A percentile compares a stretch with the other conserved stretches of the same genome.
These are phyloP conservation scores for Cochlearius cochlearius DNA, from an alignment of 2,113 vertebrate species.

Conservation along the genomic window DNA sequence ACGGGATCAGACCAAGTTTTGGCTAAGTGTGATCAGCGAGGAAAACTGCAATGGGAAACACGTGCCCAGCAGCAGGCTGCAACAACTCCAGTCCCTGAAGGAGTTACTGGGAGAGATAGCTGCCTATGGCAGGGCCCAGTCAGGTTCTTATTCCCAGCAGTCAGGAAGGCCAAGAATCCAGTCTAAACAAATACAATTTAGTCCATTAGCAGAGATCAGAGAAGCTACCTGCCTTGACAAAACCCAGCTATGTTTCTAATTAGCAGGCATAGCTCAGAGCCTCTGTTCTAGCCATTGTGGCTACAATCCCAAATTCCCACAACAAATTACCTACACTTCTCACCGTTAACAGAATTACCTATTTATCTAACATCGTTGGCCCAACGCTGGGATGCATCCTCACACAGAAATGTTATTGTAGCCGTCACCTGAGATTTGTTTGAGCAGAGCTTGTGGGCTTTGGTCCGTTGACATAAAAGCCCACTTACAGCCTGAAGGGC, in stretches of 20 bases:
- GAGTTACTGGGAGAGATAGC: neutral
- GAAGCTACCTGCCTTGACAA: conserved; percentile 41
- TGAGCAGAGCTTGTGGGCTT: neutral
- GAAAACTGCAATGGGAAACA: neutral
- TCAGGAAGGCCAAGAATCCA: neutral
- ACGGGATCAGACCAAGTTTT: neutral
- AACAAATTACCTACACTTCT: conserved; percentile 42
- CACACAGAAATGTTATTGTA: neutral
- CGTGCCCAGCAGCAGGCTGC: neutral
- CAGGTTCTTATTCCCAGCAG: neutral
- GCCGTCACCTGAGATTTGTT: neutral
- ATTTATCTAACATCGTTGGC: neutral
- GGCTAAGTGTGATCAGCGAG: neutral
- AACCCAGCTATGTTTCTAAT: conserved; percentile 7
- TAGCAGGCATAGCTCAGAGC: neutral
- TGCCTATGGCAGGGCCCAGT: neutral
- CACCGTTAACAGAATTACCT: neutral
- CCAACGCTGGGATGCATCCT: neutral
- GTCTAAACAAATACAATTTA: conserved; percentile 1
- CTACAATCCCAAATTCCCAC: conserved; percentile 24
- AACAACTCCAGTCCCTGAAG: neutral
- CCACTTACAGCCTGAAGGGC: neutral
- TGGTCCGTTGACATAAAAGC: neutral
- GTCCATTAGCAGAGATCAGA: conserved; percentile 11
- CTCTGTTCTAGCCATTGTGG: neutral